Evolutionary conservation across 2,113 vertebrate species (phyloP).

Genomic region (Mesocricetus auratus): DNA sequence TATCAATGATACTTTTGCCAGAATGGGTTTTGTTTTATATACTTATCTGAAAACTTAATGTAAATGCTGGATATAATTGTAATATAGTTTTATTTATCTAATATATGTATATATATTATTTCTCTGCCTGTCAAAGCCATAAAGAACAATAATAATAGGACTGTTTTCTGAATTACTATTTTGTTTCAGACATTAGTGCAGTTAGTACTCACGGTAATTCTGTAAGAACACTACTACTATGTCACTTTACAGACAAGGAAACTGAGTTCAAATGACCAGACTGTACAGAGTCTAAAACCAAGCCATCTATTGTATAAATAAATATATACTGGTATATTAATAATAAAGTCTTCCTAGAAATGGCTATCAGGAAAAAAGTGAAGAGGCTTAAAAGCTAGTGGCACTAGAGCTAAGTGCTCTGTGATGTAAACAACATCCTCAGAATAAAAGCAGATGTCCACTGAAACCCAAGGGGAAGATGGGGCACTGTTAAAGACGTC

Average conservation of each 20-base stretch:
- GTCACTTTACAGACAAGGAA: conserved; percentile 28
- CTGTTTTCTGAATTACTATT: neutral
- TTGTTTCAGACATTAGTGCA: neutral
- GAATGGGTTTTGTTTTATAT: neutral
- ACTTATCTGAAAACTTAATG: conserved; percentile 11
- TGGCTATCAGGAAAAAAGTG: neutral
- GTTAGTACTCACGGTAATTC: neutral
- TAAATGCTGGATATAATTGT: neutral
- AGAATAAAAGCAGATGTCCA: neutral
- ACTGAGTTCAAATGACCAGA: neutral
- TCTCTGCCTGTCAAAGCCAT: neutral
- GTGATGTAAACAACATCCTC: neutral
- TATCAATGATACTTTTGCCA: neutral
- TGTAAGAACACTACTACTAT: neutral
- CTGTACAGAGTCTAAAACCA: neutral
- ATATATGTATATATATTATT: neutral
- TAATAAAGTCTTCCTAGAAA: neutral
- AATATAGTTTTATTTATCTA: neutral
- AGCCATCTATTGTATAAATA: neutral
- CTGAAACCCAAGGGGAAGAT: neutral
- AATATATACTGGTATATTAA: neutral
- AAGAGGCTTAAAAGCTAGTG: neutral
- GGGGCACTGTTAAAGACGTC: neutral
- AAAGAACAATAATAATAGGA: conserved; percentile 28
- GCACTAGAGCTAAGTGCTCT: neutral